Percentiles rank a stretch among this genome's conserved stretches.
These are phyloP conservation scores for Cossypha caffra DNA, from an alignment of 2,797 vertebrate species.

Conservation along the genomic window DNA sequence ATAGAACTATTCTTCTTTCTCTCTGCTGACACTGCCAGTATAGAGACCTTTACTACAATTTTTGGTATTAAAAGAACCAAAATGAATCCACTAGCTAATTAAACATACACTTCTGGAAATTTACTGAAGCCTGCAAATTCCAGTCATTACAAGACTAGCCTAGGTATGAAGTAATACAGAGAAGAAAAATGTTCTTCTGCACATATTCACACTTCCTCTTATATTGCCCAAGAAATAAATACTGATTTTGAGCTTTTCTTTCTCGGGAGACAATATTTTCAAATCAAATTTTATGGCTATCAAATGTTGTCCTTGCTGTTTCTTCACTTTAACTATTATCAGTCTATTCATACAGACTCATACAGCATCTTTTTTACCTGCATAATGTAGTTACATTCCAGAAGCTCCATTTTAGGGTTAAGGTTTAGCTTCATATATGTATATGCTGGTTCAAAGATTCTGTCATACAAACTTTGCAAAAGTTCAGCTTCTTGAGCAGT, in stretches of 20 bases:
- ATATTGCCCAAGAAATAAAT: background rate
- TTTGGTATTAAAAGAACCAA: background rate
- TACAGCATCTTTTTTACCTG: slow-evolving; percentile 64
- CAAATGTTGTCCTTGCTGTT: background rate
- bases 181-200: background rate
- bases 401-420: slow-evolving; percentile 77
- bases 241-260: background rate
- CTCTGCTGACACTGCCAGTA: background rate
- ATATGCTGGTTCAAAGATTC: slow-evolving; percentile 80
- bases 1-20: background rate
- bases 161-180: background rate
- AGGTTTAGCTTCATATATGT: slow-evolving; percentile 80
- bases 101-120: background rate
- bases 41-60: background rate
- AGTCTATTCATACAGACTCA: background rate
- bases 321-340: background rate
- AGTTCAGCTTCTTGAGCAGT: slow-evolving; percentile 72
- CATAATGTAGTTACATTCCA: slow-evolving; percentile 78
- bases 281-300: background rate
- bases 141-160: background rate
- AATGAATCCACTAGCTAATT: background rate
- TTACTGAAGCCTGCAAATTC: background rate
- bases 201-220: background rate
- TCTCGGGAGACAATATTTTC: background rate
- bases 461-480: slow-evolving; percentile 78